Base-by-base conservation (phyloP, 2,797 vertebrate species). In the Scolopax bukidnonensis region DNA sequence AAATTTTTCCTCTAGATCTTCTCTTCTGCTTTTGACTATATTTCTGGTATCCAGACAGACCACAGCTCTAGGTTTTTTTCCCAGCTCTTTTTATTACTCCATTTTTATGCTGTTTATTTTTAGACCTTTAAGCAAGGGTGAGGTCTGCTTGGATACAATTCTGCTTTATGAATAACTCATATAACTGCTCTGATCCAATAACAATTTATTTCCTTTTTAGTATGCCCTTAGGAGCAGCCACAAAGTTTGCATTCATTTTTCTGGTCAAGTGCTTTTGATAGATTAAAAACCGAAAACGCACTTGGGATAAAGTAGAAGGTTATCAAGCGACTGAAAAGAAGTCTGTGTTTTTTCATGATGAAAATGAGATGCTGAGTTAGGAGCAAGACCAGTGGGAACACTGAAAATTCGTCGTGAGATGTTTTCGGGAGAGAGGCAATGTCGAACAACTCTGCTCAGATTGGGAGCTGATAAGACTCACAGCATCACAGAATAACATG, bases 341-440 rank as follows among this genome's bases (percentile, higher is more conserved):
- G 10, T 21, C 57, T 75, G 27, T 28, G 8, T 54, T 53, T 25
- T 59, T 87, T 38, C 32, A 32, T 12, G 20, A 21, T 51, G 69
- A 16, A 73, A 75, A 78, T 7, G 50, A 78, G 41, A 43, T 79
- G 43, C 4, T 27, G 33, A 54, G 32, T 16, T 15, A 50, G 73
- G 59, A 77, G 23, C 74, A 79, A 61, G 54, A 63, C n/a, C 33
- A 36, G 4, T 40, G 40, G 68, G 51, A 83, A 5, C 8, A 3
- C 0, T 27, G 43, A 11, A 30, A 33, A 60, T 38, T 14, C 1
- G 0, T 47, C 38, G 3, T 6, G 63, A 76, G 41, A 20, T 57
- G 6, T 50, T 70, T 77, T 75, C 3, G 9, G 56, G 32, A 45
- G 41, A 45, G 23, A 73, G 53, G 41, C n/a, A 43, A 60, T 9